Evolutionary conservation across 2,888 invertebrate species (phyloP), one percentile per base, ranked within the genome.

Genomic region (Pyrrhosoma nymphula): DNA sequence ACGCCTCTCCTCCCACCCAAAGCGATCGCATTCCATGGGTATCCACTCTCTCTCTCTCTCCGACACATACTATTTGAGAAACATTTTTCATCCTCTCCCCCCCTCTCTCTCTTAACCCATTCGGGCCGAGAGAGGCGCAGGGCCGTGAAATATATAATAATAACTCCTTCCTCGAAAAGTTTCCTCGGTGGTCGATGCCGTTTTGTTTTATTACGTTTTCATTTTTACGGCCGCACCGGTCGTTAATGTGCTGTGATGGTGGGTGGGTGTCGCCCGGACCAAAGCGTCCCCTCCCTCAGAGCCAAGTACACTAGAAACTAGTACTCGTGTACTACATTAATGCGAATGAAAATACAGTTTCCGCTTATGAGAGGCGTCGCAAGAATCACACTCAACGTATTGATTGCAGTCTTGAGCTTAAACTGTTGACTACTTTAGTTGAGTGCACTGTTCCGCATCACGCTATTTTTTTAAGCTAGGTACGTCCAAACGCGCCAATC

Each of bases 11-110:
- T 56, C 82, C 95, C 91, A 95, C 95, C 95, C 95, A 95, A 95
- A 95, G 95, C 95, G 69, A 95, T 95, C 95, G 96, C 95, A 96
- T 96, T 96, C 95, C 95, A 95, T 35, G 35, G n/a, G 56, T 55
- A 69, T 93, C 69, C 39, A 93, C 93, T 69, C 47, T 47, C 93
- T 69, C n/a, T n/a, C n/a, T n/a, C n/a, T n/a, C n/a, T n/a, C n/a
- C 69, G 63, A 93, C 63, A 93, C 63, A 93, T 93, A n/a, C n/a
- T n/a, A 47, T 60, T 69, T 63, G 69, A 26, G 93, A 69, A 69
- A 93, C 93, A 35, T 69, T 93, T 69, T 93, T 93, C 93, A 69
- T 69, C 39, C 47, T 69, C 63, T 26, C 82, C 14, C 47, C n/a
- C 35, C 20, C 91, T 63, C 35, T 69, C 26, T 4, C 63, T 47